phyloP scores from a whole-genome alignment of 2,113 vertebrate species.

The Siphamia tubifer region DNA sequence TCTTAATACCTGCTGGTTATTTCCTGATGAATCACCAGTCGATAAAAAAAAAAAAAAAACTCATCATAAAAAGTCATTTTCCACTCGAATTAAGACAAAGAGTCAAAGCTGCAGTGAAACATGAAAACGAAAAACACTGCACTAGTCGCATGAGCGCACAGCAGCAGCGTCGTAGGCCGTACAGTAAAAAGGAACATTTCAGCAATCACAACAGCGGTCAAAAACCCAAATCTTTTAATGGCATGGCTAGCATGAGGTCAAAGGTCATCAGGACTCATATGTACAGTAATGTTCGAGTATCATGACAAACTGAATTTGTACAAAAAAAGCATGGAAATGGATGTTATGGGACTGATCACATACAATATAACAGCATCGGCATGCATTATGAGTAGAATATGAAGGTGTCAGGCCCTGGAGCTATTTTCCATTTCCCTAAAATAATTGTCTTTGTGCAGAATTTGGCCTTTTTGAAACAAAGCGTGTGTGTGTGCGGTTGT shows the following conservation, averaged over 20 bases:
- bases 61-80: too few species aligned
- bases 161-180: too few species aligned
- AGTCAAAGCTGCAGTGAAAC: too few species aligned
- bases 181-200: background rate
- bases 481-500: background rate
- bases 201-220: constrained; percentile 17
- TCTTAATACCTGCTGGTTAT: too few species aligned
- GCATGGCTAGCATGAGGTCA: constrained; percentile 68
- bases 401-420: constrained; percentile 45
- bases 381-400: constrained; percentile 63
- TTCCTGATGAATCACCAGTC: too few species aligned
- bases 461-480: constrained; percentile 17
- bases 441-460: background rate
- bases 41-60: too few species aligned
- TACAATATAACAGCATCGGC: constrained; percentile 48
- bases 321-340: constrained; percentile 73
- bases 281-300: constrained; percentile 41
- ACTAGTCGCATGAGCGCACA: too few species aligned
- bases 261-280: constrained; percentile 52
- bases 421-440: background rate
- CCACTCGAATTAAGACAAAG: too few species aligned
- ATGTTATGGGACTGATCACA: constrained; percentile 65
- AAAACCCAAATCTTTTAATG: constrained; percentile 41
- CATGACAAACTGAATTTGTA: constrained; percentile 64
- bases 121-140: too few species aligned